A percentile compares a stretch with the other conserved stretches of the same genome.
These are phyloP conservation scores for Nothocercus nigrocapillus DNA, from an alignment of 2,113 vertebrate genomes.

Conservation along the genomic window DNA sequence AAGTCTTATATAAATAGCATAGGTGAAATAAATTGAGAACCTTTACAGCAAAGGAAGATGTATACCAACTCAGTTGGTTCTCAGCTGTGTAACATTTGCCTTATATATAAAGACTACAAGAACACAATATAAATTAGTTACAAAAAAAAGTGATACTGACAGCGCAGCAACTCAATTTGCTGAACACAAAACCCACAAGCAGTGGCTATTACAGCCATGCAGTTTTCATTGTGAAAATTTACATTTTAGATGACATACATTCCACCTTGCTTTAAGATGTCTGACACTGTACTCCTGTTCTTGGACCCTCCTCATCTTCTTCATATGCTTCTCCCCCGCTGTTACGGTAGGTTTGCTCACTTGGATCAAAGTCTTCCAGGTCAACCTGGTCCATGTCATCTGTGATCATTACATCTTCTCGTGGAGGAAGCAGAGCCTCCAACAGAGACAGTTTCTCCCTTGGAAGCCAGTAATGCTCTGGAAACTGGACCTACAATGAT, in stretches of 20 bases:
- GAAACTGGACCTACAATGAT: constrained; percentile 86
- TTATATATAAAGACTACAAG: constrained; percentile 69
- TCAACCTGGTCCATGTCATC: constrained; percentile 96
- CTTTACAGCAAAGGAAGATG: constrained; percentile 55
- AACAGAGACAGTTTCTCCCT: constrained; percentile 85
- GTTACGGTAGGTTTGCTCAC: constrained; percentile 76
- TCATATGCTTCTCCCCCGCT: constrained; percentile 83
- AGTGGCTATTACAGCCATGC: constrained; percentile 65
- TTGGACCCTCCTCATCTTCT: constrained; percentile 85
- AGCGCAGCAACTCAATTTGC: constrained; percentile 70
- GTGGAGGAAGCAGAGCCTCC: constrained; percentile 87
- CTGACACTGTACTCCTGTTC: constrained; percentile 91
- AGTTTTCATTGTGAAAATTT: constrained; percentile 74
- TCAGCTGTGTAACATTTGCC: constrained; percentile 20
- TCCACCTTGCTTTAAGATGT: constrained; percentile 75
- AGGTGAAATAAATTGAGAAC: constrained; percentile 44
- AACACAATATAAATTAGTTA: constrained; percentile 75
- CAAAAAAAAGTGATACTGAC: constrained; percentile 66
- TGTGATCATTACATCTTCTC: constrained; percentile 85
- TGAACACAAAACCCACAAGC: constrained; percentile 68
- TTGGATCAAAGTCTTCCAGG: constrained; percentile 83
- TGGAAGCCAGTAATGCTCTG: constrained; percentile 90
- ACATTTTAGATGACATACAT: constrained; percentile 35
- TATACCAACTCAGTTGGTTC: constrained; percentile 31
- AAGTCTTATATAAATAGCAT: constrained; percentile 59